Base-by-base conservation (phyloP, 2,888 invertebrate genomes). In the Melipona bicolor region DNA sequence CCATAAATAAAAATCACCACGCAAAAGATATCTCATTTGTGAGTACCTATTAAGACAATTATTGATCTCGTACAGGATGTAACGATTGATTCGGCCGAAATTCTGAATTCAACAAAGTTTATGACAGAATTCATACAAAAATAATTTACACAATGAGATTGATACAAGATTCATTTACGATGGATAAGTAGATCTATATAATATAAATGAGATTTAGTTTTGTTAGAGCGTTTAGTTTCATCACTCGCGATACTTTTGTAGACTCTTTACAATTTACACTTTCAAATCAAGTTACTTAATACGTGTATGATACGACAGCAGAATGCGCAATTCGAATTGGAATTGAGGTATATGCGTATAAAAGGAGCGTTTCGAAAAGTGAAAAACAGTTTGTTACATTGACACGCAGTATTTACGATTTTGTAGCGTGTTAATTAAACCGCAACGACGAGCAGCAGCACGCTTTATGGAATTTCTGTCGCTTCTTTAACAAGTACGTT, bases 401-500 rank as follows among this genome's bases (percentile, higher is more conserved):
- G n/a, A 49, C 50, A 9, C 54, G 64, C 19, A 11, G 21, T 43
- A 17, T 27, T 65, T 19, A 27, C 24, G 6, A 17, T 56, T 70
- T 64, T 19, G n/a, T 3, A 36, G 13, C 15, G 11, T 61, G 64
- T 50, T 49, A 67, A 72, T 71, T 71, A 32, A 65, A 70, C 13
- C n/a, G 3, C 4, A 65, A 11, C 24, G 6, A 3, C 52, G 27
- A 32, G 11, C 2, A 32, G 32, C 24, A 32, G 15, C 13, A 17
- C 17, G 27, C 21, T 56, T 77, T 72, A 62, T 24, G 21, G 27
- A 6, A 59, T n/a, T 59, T 49, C 21, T 24, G 43, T n/a, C 19
- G 36, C 17, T 27, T 36, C 27, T 72, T 43, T 67, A 70, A 52
- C 64, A 65, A 74, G 11, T 32, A 52, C 15, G 6, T 69, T 65